These are phyloP conservation scores for Pseudolycoriella hygida DNA, from an alignment of 2,888 invertebrate genomes.

Conservation along the genomic window DNA sequence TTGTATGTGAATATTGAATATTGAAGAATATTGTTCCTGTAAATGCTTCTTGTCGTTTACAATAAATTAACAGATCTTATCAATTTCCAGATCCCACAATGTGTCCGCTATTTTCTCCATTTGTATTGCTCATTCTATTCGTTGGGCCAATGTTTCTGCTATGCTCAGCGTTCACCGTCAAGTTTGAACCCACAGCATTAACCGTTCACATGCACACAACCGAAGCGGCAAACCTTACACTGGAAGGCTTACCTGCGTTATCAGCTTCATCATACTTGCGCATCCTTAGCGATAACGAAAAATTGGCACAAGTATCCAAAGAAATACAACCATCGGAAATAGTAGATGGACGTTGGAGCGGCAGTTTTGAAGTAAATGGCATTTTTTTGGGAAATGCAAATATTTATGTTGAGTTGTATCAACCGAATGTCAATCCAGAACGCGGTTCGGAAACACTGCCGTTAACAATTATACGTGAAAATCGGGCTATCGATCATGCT, in stretches of 20 bases:
- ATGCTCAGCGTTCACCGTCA: not conserved
- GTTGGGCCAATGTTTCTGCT: not conserved
- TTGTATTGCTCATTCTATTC: not conserved
- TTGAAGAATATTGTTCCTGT: no score
- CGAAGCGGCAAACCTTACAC: conserved; percentile 27
- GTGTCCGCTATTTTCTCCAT: not conserved
- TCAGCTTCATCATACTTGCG: conserved; percentile 6
- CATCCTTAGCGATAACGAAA: conserved; percentile 9
- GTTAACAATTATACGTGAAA: conserved; percentile 39
- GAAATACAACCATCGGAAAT: conserved; percentile 15
- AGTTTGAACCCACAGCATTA: not conserved
- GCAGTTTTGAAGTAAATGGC: conserved; percentile 16
- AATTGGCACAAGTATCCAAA: conserved; percentile 12
- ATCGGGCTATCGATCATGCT: conserved; percentile 48
- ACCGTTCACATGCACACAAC: conserved; percentile 32
- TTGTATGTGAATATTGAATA: no score
- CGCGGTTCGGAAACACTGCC: conserved; percentile 22
- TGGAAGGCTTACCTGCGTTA: conserved; percentile 20
- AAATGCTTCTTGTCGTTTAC: no score
- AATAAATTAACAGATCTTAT: not conserved
- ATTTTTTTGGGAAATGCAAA: conserved; percentile 23
- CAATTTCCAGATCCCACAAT: not conserved
- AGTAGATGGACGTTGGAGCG: conserved; percentile 16
- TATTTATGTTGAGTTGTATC: conserved; percentile 16
- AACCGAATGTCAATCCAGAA: conserved; percentile 11